These are phyloP conservation scores for Meandrusa payeni DNA, from an alignment of 2,888 invertebrate genomes.

Conservation along the genomic window DNA sequence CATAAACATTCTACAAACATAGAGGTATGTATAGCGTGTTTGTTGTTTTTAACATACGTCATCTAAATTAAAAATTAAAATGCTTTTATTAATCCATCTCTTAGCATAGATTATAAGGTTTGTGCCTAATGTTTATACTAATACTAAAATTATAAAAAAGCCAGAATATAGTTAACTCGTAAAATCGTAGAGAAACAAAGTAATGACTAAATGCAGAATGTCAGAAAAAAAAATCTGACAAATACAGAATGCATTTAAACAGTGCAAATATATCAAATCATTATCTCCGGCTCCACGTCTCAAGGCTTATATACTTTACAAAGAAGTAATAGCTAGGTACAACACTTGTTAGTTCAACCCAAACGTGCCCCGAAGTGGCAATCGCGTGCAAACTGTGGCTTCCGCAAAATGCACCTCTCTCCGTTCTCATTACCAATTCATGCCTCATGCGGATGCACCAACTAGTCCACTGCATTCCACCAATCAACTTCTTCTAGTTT, in stretches of 20 bases:
- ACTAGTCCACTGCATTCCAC: slow-evolving; percentile 39
- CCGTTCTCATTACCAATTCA: slow-evolving; percentile 58
- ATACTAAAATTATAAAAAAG: too few relatives aligned
- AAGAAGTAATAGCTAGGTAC: slow-evolving; percentile 31
- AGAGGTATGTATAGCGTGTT: too few relatives aligned
- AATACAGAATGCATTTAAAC: not conserved
- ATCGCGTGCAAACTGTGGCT: slow-evolving; percentile 34
- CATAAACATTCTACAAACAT: too few relatives aligned
- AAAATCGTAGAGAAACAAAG: too few relatives aligned
- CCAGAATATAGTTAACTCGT: too few relatives aligned
- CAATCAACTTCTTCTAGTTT: slow-evolving; percentile 39
- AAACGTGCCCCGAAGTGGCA: slow-evolving; percentile 32
- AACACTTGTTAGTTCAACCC: slow-evolving; percentile 34
- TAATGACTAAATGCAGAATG: too few relatives aligned
- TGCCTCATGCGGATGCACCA: slow-evolving; percentile 44
- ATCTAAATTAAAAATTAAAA: too few relatives aligned
- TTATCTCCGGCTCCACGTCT: slow-evolving; percentile 22
- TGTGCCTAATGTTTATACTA: too few relatives aligned
- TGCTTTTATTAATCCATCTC: too few relatives aligned
- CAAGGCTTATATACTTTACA: slow-evolving; percentile 22
- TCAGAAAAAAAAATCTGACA: too few relatives aligned
- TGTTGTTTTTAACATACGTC: too few relatives aligned
- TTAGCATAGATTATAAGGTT: too few relatives aligned
- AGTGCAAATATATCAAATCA: slow-evolving; percentile 4
- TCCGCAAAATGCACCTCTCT: slow-evolving; percentile 50